Percentiles rank a stretch among this genome's conserved stretches.
Evolutionary conservation across 2,888 invertebrate genomes (phyloP).

Genomic region (Rhorus exstirpatorius): DNA sequence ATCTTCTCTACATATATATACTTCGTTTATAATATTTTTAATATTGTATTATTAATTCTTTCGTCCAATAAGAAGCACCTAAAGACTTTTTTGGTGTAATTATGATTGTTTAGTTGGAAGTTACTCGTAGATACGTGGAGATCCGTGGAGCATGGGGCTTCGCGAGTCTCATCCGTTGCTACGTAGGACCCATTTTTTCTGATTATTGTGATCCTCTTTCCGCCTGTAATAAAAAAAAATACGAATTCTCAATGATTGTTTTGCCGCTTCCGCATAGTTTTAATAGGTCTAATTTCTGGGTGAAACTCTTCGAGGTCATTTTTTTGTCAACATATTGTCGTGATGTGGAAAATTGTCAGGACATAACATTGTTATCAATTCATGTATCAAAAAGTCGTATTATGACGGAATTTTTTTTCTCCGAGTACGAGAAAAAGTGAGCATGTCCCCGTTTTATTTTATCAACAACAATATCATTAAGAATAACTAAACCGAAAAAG

Average conservation of each 20-base stretch:
- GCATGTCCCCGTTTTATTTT: too few relatives aligned
- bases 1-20: constrained; percentile 11
- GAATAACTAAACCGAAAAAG: too few relatives aligned
- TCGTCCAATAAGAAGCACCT: not conserved
- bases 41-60: constrained; percentile 18
- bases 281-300: too few relatives aligned
- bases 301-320: too few relatives aligned
- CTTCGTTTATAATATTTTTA: constrained; percentile 18
- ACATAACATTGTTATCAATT: too few relatives aligned
- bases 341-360: too few relatives aligned
- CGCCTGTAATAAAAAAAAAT: constrained; percentile 54
- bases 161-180: constrained; percentile 36
- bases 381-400: too few relatives aligned
- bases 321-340: not conserved
- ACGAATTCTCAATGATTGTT: too few relatives aligned
- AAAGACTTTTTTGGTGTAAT: constrained; percentile 9
- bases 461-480: too few relatives aligned
- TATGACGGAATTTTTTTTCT: too few relatives aligned
- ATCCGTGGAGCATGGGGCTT: constrained; percentile 1
- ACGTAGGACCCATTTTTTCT: constrained; percentile 53
- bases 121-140: constrained; percentile 1
- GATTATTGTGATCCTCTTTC: constrained; percentile 17
- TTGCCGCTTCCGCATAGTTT: too few relatives aligned
- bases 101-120: constrained; percentile 7
- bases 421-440: too few relatives aligned